Evolutionary conservation across 2,888 invertebrate genomes (phyloP).

Genomic region (Coelinius sp.): DNA sequence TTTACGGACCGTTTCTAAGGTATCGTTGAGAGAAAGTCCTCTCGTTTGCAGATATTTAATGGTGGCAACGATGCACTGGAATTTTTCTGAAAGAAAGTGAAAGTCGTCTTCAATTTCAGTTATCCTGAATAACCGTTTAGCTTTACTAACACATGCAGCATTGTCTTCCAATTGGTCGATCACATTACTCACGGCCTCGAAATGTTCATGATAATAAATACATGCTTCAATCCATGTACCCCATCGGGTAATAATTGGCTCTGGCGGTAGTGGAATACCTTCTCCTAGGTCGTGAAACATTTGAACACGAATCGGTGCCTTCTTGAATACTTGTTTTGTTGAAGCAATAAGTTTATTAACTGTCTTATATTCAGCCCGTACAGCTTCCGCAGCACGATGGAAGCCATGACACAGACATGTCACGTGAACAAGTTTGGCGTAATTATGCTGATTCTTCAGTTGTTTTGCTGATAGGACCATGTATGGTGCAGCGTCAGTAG

Average conservation of each 20-base stretch:
- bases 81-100: background rate
- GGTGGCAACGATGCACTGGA: background rate
- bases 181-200: background rate
- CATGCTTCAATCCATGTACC: constrained; percentile 4
- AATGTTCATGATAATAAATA: background rate
- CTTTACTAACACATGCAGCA: background rate
- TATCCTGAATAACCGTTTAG: background rate
- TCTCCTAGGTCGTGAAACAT: background rate
- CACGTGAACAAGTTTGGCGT: constrained; percentile 12
- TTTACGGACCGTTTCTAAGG: background rate
- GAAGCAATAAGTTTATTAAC: background rate
- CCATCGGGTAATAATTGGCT: constrained; percentile 1
- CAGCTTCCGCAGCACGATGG: constrained; percentile 12
- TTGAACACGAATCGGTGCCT: background rate
- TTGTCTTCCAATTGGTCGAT: background rate
- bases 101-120: background rate
- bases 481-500: constrained; percentile 19
- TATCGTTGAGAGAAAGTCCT: background rate
- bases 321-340: constrained; percentile 19
- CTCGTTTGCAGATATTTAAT: background rate
- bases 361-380: background rate
- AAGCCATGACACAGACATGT: constrained; percentile 22
- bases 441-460: background rate
- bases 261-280: constrained; percentile 2
- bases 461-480: constrained; percentile 7